Evolutionary conservation across 2,888 invertebrate species (phyloP).

Genomic region (Trachelus iudaicus): DNA sequence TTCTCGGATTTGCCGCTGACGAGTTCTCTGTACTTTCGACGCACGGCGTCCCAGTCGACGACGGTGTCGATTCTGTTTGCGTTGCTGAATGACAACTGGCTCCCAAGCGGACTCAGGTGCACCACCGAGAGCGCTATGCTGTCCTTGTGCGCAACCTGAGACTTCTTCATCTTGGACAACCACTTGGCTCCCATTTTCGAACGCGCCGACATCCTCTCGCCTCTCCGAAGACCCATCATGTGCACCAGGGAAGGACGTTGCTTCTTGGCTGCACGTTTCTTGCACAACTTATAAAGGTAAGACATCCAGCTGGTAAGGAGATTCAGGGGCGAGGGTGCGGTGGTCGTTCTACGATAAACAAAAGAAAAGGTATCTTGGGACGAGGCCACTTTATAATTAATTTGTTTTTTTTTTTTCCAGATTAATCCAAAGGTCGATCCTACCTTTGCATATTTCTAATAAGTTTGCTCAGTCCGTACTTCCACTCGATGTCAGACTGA

Average conservation of each 20-base stretch:
- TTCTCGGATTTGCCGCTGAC: slow-evolving; percentile 72
- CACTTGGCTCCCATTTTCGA: slow-evolving; percentile 90
- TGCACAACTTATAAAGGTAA: slow-evolving; percentile 85
- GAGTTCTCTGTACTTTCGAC: slow-evolving; percentile 86
- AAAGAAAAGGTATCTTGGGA: background rate
- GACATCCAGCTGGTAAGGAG: slow-evolving; percentile 94
- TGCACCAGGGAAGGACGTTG: slow-evolving; percentile 87
- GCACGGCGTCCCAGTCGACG: slow-evolving; percentile 91
- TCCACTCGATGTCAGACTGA: slow-evolving; percentile 99
- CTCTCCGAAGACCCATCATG: slow-evolving; percentile 81
- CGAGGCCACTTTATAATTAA: background rate
- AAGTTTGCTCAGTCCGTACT: slow-evolving; percentile 97
- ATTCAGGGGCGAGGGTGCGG: slow-evolving; percentile 97
- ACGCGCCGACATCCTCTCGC: slow-evolving; percentile 79
- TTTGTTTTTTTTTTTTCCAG: background rate
- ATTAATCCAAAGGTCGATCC: slow-evolving; percentile 15
- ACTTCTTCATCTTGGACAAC: slow-evolving; percentile 88
- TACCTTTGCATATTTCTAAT: slow-evolving; percentile 94
- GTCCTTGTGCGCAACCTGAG: slow-evolving; percentile 83
- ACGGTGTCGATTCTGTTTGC: slow-evolving; percentile 87
- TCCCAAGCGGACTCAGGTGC: slow-evolving; percentile 85
- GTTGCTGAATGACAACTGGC: slow-evolving; percentile 81
- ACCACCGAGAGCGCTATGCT: slow-evolving; percentile 83
- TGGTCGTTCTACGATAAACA: slow-evolving; percentile 77
- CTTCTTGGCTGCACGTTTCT: slow-evolving; percentile 76